phyloP scores from a whole-genome alignment of 2,113 vertebrate genomes.

The Nerophis lumbriciformis region DNA sequence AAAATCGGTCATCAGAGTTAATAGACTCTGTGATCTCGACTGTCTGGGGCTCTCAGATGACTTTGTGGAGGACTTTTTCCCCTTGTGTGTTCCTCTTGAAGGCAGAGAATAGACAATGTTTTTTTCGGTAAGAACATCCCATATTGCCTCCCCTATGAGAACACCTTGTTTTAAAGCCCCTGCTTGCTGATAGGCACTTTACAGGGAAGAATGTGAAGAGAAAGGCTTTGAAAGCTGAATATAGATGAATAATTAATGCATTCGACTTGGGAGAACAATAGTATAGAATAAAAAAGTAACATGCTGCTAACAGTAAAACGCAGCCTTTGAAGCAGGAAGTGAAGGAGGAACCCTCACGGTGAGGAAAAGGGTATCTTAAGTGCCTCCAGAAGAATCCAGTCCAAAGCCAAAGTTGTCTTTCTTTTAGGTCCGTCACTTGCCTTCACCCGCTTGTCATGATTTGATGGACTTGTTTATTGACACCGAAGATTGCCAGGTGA shows the following conservation, averaged over 20 bases:
- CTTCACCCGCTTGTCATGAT: not conserved
- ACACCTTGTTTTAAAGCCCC: constrained; percentile 60
- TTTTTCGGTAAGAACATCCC: constrained; percentile 46
- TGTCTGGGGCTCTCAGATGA: constrained; percentile 35
- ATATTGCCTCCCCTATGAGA: constrained; percentile 51
- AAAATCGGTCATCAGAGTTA: constrained; percentile 6
- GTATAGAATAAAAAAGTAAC: constrained; percentile 60
- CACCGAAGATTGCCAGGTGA: not conserved
- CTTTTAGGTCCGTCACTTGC: not conserved
- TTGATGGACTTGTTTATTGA: not conserved
- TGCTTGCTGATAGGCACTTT: constrained; percentile 62
- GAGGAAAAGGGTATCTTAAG: constrained; percentile 29
- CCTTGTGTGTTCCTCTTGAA: constrained; percentile 25
- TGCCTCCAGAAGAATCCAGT: constrained; percentile 34
- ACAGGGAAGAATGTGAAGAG: constrained; percentile 51
- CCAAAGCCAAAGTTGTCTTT: not conserved
- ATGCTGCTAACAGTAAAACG: constrained; percentile 53
- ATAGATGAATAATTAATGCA: constrained; percentile 67
- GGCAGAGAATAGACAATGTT: constrained; percentile 35
- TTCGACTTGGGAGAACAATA: constrained; percentile 67
- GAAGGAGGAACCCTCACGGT: constrained; percentile 40
- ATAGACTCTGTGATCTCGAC: constrained; percentile 21
- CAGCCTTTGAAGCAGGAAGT: constrained; percentile 29
- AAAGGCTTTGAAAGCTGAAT: constrained; percentile 67
- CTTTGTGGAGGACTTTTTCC: constrained; percentile 29